A percentile compares a stretch with the other conserved stretches of the same genome.
Conservation (phyloP, 2,113 vertebrate genomes). For the Chascanopsetta lugubris region DNA sequence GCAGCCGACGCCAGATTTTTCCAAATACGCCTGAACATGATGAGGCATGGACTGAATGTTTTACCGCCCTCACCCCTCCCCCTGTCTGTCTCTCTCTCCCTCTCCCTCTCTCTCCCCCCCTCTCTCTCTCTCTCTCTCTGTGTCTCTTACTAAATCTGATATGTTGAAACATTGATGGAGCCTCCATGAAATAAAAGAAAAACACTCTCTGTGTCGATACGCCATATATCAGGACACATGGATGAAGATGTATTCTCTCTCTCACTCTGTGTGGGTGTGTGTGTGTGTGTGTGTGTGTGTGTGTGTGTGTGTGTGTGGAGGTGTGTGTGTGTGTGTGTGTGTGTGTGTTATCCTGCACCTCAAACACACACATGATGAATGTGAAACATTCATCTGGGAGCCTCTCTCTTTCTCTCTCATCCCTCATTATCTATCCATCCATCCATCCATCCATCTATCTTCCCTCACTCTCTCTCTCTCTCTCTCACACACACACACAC, state of each 20-base stretch:
- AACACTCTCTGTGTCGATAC: not conserved
- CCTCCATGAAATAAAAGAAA: constrained; percentile 5
- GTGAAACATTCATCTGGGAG: constrained; percentile 33
- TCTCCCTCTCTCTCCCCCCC: not conserved
- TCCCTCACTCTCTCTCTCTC: constrained; percentile 3
- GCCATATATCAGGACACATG: constrained; percentile 17
- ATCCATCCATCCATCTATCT: not conserved
- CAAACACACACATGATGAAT: no score
- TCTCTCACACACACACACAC: no score
- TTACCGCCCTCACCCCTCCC: constrained; percentile 9
- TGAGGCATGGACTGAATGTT: constrained; percentile 43
- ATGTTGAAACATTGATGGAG: constrained; percentile 37
- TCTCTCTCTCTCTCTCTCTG: not conserved
- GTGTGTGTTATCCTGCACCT: constrained; percentile 19
- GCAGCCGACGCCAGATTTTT: constrained; percentile 5
- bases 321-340: no score
- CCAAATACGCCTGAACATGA: constrained; percentile 11
- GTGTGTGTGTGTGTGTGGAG: no score
- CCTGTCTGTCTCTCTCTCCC: not conserved
- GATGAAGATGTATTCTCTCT: constrained; percentile 15
- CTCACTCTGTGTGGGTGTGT: no score
- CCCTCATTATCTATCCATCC: constrained; percentile 5
- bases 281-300: no score
- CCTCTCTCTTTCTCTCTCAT: constrained; percentile 15
- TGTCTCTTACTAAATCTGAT: constrained; percentile 30